These are phyloP conservation scores for Carollia perspicillata DNA, from an alignment of 2,113 vertebrate species.

Conservation along the genomic window DNA sequence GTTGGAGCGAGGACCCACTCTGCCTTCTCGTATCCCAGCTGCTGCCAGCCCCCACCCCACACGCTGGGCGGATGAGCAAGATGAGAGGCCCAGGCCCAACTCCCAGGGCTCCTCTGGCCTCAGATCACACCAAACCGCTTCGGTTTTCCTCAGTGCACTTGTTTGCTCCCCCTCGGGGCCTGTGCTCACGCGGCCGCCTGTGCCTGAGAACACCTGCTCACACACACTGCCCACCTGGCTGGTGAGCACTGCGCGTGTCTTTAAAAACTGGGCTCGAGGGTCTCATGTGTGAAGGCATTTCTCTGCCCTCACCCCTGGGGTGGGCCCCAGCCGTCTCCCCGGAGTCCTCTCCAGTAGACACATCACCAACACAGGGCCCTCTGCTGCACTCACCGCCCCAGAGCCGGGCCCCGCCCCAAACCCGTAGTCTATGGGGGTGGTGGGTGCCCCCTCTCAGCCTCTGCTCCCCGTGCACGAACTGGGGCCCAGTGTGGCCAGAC, in stretches of 20 bases:
- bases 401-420: background rate
- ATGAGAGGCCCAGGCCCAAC: rapidly evolving
- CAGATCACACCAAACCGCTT: background rate
- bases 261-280: background rate
- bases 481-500: too few species aligned
- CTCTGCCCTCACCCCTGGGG: background rate
- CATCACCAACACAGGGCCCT: background rate
- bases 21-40: background rate
- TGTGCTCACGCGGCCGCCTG: rapidly evolving
- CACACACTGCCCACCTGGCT: background rate
- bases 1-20: background rate
- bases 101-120: rapidly evolving
- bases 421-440: background rate
- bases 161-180: background rate
- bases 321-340: background rate
- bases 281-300: background rate
- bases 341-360: background rate
- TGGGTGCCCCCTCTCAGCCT: background rate
- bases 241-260: rapidly evolving
- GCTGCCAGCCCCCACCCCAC: background rate
- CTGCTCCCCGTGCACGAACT: rapidly evolving
- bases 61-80: rapidly evolving
- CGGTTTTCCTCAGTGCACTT: background rate
- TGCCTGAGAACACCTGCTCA: background rate
- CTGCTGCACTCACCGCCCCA: rapidly evolving